Percentiles rank a stretch among this genome's conserved stretches.
Conservation (phyloP, 2,797 vertebrate genomes). For the Rhynchonycteris naso region DNA sequence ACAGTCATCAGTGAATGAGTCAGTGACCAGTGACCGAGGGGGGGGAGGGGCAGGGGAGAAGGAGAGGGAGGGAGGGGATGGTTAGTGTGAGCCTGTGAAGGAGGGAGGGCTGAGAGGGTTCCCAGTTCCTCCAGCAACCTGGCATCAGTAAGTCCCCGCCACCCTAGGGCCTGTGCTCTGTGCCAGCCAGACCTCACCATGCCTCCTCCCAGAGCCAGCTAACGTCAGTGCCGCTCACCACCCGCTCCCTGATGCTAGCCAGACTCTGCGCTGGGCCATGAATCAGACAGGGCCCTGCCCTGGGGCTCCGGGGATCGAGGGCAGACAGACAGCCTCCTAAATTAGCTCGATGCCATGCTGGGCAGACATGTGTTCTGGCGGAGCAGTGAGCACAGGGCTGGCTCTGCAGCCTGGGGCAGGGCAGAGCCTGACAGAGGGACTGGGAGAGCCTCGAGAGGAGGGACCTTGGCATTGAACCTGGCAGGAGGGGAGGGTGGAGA, state of each 20-base stretch:
- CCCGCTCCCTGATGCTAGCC: conserved; percentile 32
- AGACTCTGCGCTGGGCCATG: conserved; percentile 47
- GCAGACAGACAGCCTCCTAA: conserved; percentile 77
- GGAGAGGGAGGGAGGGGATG: background rate
- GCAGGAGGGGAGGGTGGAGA: background rate
- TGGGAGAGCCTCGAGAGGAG: background rate
- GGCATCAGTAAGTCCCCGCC: conserved; percentile 41
- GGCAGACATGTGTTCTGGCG: conserved; percentile 67
- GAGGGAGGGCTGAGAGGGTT: background rate
- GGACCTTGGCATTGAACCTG: background rate
- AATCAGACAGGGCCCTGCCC: conserved; percentile 74
- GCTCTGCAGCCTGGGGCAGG: conserved; percentile 24
- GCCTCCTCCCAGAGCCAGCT: conserved; percentile 51
- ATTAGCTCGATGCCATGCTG: conserved; percentile 63
- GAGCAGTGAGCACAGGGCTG: conserved; percentile 63
- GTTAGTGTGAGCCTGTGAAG: background rate
- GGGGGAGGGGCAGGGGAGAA: background rate
- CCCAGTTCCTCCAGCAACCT: conserved; percentile 44
- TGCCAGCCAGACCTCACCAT: conserved; percentile 60
- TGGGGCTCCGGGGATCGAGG: background rate
- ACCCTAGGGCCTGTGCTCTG: background rate
- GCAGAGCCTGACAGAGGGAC: background rate
- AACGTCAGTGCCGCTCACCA: background rate
- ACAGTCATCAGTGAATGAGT: conserved; percentile 64
- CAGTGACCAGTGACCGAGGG: background rate